Percentiles rank a stretch among this genome's conserved stretches.
Conservation (phyloP, 2,797 vertebrate species). For the Gadopsis marmoratus region DNA sequence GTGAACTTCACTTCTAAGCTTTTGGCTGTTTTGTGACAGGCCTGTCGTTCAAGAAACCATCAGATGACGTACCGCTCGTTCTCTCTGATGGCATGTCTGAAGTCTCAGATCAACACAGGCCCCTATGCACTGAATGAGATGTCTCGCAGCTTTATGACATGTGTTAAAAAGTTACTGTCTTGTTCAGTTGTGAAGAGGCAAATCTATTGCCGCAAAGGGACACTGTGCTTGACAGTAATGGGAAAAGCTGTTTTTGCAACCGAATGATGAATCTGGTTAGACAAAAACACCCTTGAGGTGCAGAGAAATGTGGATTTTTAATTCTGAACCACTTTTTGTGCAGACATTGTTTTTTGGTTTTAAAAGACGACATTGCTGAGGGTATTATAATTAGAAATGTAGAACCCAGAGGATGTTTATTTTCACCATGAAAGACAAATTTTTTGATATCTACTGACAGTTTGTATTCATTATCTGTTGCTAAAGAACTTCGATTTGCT, state of each 20-base stretch:
- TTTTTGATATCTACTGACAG: conserved; percentile 70
- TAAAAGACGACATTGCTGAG: conserved; percentile 33
- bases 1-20: conserved; percentile 63
- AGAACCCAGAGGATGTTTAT: conserved; percentile 54
- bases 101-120: conserved; percentile 75
- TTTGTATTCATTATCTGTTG: conserved; percentile 77
- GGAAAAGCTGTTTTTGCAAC: conserved; percentile 68
- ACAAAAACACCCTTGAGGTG: conserved; percentile 66
- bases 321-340: conserved; percentile 51
- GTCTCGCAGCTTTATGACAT: conserved; percentile 80
- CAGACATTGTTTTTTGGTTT: conserved; percentile 38
- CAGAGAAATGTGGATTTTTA: conserved; percentile 50
- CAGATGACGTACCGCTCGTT: conserved; percentile 67
- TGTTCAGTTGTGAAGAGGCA: conserved; percentile 75
- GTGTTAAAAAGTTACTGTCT: conserved; percentile 82
- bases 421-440: conserved; percentile 46
- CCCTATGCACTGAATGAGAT: conserved; percentile 77
- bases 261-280: conserved; percentile 67
- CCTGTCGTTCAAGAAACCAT: conserved; percentile 62
- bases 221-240: conserved; percentile 71
- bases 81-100: conserved; percentile 69
- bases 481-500: conserved; percentile 81
- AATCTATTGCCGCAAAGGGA: conserved; percentile 75
- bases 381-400: conserved; percentile 56
- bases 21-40: conserved; percentile 70